A percentile compares a stretch with the other conserved stretches of the same genome.
Conservation (phyloP, 2,113 vertebrate species). For the Nerophis ophidion region DNA sequence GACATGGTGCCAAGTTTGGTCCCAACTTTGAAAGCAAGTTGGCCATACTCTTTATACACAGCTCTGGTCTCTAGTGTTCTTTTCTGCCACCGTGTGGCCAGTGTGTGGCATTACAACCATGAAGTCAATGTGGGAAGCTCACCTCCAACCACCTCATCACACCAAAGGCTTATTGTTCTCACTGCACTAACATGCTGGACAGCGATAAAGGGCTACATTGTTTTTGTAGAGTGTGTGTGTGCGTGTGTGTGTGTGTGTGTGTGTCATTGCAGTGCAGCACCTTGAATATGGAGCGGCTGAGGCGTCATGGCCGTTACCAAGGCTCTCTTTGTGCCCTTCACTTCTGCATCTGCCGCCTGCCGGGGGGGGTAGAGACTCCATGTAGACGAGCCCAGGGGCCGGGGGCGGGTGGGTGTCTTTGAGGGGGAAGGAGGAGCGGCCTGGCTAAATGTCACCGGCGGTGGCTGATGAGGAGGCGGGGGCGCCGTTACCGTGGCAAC, state of each 20-base stretch:
- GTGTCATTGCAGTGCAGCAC: constrained; percentile 58
- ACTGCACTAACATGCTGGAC: constrained; percentile 12
- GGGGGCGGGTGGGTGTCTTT: constrained; percentile 41
- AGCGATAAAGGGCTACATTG: too few relatives aligned
- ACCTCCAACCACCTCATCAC: constrained; percentile 49
- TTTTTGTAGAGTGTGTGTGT: not conserved
- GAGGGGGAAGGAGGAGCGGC: constrained; percentile 45
- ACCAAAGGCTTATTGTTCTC: constrained; percentile 48
- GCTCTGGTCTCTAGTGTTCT: not conserved
- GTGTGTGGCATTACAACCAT: constrained; percentile 35
- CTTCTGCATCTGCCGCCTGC: constrained; percentile 47
- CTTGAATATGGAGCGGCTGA: constrained; percentile 72
- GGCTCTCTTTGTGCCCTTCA: constrained; percentile 65
- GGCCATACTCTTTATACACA: too few relatives aligned
- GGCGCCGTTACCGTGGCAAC: constrained; percentile 64
- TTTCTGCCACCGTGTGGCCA: constrained; percentile 44
- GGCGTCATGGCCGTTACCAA: constrained; percentile 71
- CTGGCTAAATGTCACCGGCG: constrained; percentile 50
- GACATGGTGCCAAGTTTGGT: too few relatives aligned
- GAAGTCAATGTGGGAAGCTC: constrained; percentile 41
- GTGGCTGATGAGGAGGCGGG: constrained; percentile 56
- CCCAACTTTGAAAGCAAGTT: too few relatives aligned
- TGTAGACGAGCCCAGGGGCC: constrained; percentile 55
- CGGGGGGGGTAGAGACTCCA: constrained; percentile 42
- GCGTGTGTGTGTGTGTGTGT: constrained; percentile 18